Percentiles rank a stretch among this genome's conserved stretches.
These are phyloP conservation scores for Microtus richardsoni DNA, from an alignment of 2,113 vertebrate species.

Conservation along the genomic window DNA sequence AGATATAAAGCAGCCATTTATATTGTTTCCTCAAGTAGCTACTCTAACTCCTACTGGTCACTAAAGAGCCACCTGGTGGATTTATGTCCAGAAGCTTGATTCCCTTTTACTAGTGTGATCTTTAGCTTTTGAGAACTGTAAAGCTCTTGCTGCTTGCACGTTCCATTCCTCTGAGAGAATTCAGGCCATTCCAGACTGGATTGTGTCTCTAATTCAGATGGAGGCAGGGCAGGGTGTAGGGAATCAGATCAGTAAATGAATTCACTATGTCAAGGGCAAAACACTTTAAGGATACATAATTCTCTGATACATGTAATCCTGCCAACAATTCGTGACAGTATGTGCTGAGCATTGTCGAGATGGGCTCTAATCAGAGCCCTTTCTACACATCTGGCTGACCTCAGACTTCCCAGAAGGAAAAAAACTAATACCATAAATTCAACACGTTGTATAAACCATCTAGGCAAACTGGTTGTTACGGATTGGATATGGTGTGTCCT, in stretches of 20 bases:
- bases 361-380: not conserved
- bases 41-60: not conserved
- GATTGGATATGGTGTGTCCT: not conserved
- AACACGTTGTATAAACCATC: not conserved
- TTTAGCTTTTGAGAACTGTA: not conserved
- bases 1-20: not conserved
- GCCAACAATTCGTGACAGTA: not conserved
- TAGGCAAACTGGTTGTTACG: not conserved
- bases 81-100: not conserved
- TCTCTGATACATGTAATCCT: not conserved
- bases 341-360: not conserved
- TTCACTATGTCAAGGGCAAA: not conserved
- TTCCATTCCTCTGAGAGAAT: not conserved
- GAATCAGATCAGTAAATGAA: not conserved
- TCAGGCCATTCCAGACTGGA: not conserved
- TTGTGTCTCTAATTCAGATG: not conserved
- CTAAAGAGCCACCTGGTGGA: not conserved
- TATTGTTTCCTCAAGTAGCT: not conserved
- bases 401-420: not conserved
- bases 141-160: not conserved
- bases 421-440: not conserved
- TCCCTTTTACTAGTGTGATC: not conserved
- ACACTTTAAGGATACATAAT: not conserved
- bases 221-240: accelerated
- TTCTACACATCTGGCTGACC: not conserved